Evolutionary conservation across 2,113 vertebrate species (phyloP), one percentile per base, ranked within the genome.

Genomic region (Peucedramus taeniatus): DNA sequence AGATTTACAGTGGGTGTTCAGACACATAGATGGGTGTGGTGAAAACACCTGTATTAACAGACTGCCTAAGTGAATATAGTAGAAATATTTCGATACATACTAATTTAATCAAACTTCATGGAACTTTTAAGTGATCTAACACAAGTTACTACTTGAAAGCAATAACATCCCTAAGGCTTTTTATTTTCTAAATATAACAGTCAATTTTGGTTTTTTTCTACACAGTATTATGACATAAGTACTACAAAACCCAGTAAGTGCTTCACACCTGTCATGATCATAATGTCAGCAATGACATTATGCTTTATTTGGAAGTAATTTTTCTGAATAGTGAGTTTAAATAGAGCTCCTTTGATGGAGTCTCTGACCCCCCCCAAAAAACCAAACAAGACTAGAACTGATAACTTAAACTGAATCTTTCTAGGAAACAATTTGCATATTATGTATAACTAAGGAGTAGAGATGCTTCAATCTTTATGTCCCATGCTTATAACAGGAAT

Each of bases 171-270:
- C 53, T 72, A 65, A 75, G 74, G 86, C 39, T 49, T 96, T 93
- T 82, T 65, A 64, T 95, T 95, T 96, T 61, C 69, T 87, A 87
- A 91, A 89, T 72, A 8, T 30, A 91, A 70, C 66, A 81, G 35
- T 42, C 39, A 68, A 45, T 28, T 92, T 65, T 23, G 39, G 26
- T 3, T 0, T 3, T 0, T 61, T 56, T 95, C 65, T 42, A 42
- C 86, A 68, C 2, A 1, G 35, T 59, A 54, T 78, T 90, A 75
- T 35, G 63, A 35, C 14, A 6, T 21, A 86, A 91, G 42, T 54
- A 51, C 56, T 51, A 60, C n/a, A 78, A 93, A 72, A 83, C 27
- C 59, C 31, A 75, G 0, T 68, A 89, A 79, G 49, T 64, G 63
- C 57, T 82, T 94, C 70, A 94, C 78, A 94, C 53, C 74, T 93